These are phyloP conservation scores for Muscicapa adusta DNA, from an alignment of 2,113 vertebrate species.

Conservation along the genomic window DNA sequence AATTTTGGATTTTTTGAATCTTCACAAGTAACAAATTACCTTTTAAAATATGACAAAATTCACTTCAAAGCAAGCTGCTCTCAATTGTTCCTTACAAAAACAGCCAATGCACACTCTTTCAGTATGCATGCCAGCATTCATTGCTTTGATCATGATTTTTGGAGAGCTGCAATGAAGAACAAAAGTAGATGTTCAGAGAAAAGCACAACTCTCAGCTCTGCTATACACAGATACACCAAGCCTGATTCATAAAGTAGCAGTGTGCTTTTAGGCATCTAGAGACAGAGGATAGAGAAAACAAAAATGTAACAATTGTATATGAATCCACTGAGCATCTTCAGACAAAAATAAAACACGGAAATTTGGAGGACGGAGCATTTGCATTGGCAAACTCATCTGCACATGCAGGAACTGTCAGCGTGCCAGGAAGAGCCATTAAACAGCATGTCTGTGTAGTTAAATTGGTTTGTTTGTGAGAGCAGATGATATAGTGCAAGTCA, in stretches of 20 bases:
- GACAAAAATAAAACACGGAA: background rate
- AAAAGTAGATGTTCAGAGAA: background rate
- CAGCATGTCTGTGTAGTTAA: background rate
- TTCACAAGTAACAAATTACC: background rate
- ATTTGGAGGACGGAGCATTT: background rate
- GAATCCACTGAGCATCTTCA: background rate
- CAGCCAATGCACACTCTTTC: background rate
- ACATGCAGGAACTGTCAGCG: background rate
- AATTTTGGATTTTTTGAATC: background rate
- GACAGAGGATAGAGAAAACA: background rate
- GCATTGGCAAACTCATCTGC: conserved; percentile 8
- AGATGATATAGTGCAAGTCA: background rate
- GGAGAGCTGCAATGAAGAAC: background rate
- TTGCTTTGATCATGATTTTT: background rate
- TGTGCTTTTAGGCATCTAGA: background rate
- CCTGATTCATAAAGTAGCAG: background rate
- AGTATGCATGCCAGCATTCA: background rate
- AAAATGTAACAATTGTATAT: background rate
- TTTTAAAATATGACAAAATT: background rate
- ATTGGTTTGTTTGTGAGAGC: background rate
- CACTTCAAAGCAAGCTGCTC: background rate
- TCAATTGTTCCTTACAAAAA: background rate
- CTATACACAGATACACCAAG: background rate
- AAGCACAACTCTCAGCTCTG: fast-evolving
- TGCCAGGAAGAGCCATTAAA: background rate